Percentiles rank a stretch among this genome's conserved stretches.
Conservation (phyloP, 30 jellyfish, hydroid and myxozoan species). For the Rhopilema esculentum region DNA sequence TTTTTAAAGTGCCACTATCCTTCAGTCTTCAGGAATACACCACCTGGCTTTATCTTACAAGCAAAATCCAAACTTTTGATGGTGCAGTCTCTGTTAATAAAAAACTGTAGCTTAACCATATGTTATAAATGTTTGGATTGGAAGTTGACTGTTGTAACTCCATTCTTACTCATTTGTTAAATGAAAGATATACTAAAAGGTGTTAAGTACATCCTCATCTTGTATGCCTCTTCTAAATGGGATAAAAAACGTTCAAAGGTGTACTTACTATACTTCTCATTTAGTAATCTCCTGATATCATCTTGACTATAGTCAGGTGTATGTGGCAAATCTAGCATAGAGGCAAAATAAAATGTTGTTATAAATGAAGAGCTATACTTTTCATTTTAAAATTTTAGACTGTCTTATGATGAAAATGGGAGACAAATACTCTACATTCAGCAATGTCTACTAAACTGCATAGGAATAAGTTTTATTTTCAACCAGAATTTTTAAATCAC, state of each 20-base stretch:
- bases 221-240: conserved; percentile 2
- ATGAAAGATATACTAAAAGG: conserved; percentile 9
- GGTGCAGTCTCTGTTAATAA: conserved; percentile 1
- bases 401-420: background rate
- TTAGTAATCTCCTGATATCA: conserved; percentile 19
- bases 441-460: background rate
- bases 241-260: conserved; percentile 6
- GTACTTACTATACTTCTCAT: conserved; percentile 18
- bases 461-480: background rate
- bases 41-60: conserved; percentile 1
- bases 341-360: background rate
- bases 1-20: background rate
- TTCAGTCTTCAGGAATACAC: conserved; percentile 3
- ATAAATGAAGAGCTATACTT: background rate
- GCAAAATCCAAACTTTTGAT: conserved; percentile 2
- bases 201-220: conserved; percentile 9
- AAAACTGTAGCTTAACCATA: background rate
- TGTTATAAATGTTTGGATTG: conserved; percentile 7
- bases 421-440: background rate
- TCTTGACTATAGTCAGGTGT: background rate
- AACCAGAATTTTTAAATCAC: background rate
- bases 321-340: background rate
- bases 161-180: background rate
- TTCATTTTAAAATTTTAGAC: background rate
- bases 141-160: conserved; percentile 6